phyloP scores from a whole-genome alignment of 2,888 invertebrate species.

The Stenichneumon culpator region DNA sequence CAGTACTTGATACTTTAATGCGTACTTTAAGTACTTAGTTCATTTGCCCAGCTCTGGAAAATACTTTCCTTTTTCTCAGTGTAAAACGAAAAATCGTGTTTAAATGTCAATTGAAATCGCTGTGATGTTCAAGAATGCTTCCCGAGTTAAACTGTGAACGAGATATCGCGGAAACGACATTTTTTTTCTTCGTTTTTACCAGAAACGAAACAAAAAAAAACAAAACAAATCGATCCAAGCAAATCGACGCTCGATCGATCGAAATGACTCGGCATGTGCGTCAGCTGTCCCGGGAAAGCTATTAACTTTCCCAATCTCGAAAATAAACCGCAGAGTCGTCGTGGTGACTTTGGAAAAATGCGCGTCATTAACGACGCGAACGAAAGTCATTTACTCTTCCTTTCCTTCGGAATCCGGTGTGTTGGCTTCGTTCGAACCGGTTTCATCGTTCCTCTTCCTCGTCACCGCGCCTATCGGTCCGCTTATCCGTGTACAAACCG shows the following conservation, averaged over 20 bases:
- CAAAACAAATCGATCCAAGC: background rate
- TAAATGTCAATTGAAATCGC: too few relatives aligned
- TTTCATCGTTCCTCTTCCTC: slow-evolving; percentile 56
- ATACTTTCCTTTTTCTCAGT: too few relatives aligned
- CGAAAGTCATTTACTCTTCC: slow-evolving; percentile 65
- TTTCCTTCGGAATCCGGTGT: slow-evolving; percentile 70
- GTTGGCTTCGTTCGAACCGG: slow-evolving; percentile 67
- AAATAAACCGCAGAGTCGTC: slow-evolving; percentile 56
- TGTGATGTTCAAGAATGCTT: too few relatives aligned
- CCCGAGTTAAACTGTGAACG: too few relatives aligned
- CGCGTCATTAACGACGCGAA: slow-evolving; percentile 8
- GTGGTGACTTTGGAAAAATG: slow-evolving; percentile 44
- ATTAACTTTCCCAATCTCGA: slow-evolving; percentile 30
- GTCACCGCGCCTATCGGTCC: slow-evolving; percentile 25
- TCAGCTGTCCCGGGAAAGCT: background rate
- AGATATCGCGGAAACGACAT: background rate
- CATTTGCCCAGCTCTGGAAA: too few relatives aligned
- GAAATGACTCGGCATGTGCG: background rate
- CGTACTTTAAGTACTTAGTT: too few relatives aligned
- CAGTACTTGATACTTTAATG: too few relatives aligned
- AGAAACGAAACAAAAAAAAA: background rate
- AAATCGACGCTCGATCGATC: background rate
- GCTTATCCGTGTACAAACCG: slow-evolving; percentile 7
- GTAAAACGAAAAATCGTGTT: too few relatives aligned
- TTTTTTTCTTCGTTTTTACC: background rate